Base-by-base conservation (phyloP, 2,797 vertebrate species). In the Holocentrus rufus region DNA sequence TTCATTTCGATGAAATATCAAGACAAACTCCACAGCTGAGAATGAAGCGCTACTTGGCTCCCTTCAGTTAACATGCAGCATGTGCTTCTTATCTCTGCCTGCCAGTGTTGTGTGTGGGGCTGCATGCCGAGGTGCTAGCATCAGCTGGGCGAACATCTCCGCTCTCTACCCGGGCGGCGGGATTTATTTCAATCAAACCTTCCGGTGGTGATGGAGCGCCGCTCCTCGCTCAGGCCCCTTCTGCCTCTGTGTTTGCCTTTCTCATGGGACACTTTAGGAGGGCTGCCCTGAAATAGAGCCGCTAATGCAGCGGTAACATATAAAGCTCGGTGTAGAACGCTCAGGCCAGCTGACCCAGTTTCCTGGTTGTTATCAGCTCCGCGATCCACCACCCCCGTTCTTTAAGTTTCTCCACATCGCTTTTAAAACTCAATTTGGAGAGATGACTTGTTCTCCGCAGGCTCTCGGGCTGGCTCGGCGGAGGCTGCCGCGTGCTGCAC, bases 171-270 rank as follows among this genome's bases (percentile, higher is more conserved):
- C 54, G 71, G 60, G 53, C 74, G n/a, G 25, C 23, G 23, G 44
- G 65, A 86, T 69, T 55, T 25, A 62, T 63, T 84, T 79, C 75
- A 82, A 71, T 81, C 64, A 76, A 65, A 80, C 49, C 49, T 50
- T 44, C 60, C 66, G 70, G 60, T 14, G 11, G 77, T 20, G 56
- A 75, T 58, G 5, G 42, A 74, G 62, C 55, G 54, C 72, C 36
- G 69, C 53, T 47, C 20, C 39, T 54, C 54, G 39, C 5, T 34
- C n/a, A 39, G 74, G 55, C 77, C 67, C 54, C 46, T 63, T 58
- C 31, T 36, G n/a, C 20, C 27, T 17, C 20, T 22, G 49, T 69
- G 74, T 81, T 80, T 85, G 39, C 47, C 25, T 82, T 84, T 79
- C 73, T 78, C 71, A 78, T 0, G 1, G 74, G 55, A 72, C 42